Evolutionary conservation across 2,797 vertebrate species (phyloP).

Genomic region (Xerus rutilus): DNA sequence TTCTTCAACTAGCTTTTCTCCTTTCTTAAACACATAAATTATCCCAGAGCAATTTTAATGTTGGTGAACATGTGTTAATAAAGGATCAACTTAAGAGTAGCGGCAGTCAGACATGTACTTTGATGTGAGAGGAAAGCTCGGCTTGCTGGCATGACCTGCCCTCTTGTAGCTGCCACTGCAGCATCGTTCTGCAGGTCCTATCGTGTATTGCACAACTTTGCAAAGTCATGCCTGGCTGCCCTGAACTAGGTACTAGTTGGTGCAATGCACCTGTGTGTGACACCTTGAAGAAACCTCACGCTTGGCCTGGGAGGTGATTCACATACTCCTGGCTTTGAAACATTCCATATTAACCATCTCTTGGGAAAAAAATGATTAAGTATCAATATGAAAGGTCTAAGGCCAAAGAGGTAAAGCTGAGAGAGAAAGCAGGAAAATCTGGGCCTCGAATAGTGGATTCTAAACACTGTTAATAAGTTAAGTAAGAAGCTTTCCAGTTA

Average conservation of each 20-base stretch:
- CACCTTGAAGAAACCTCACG: constrained; percentile 44
- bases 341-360: constrained; percentile 27
- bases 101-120: not conserved
- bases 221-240: constrained; percentile 84
- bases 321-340: constrained; percentile 64
- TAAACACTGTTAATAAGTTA: not conserved
- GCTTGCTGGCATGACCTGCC: not conserved
- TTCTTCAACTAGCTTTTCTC: not conserved
- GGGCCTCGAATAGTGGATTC: not conserved
- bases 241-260: constrained; percentile 64
- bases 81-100: not conserved
- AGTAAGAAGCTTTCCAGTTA: constrained; percentile 15
- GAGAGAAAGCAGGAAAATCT: not conserved
- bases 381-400: not conserved
- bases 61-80: not conserved
- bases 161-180: constrained; percentile 47
- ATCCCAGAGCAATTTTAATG: not conserved
- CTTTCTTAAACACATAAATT: not conserved
- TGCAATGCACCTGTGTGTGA: not conserved
- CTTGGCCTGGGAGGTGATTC: constrained; percentile 56
- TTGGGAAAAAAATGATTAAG: constrained; percentile 30
- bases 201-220: constrained; percentile 63
- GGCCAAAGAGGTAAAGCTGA: not conserved
- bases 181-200: constrained; percentile 63
- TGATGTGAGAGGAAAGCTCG: constrained; percentile 14